Percentiles rank a stretch among this genome's conserved stretches.
Conservation (phyloP, 2,113 vertebrate genomes). For the Drymodes brunneopygia region DNA sequence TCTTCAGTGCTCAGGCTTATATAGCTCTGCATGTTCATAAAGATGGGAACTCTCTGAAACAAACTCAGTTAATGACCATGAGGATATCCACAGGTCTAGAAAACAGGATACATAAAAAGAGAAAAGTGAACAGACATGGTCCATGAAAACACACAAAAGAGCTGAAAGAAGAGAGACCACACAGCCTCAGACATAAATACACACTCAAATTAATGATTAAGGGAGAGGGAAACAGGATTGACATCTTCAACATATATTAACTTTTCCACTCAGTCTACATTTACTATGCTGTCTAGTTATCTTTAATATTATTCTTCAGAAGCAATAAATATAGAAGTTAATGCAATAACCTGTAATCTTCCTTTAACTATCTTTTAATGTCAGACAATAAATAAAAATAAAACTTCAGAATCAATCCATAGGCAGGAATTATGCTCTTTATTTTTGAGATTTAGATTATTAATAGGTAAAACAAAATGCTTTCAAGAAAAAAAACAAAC, state of each 20-base stretch:
- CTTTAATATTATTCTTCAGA: background rate
- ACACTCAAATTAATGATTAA: background rate
- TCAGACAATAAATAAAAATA: background rate
- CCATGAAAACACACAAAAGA: background rate
- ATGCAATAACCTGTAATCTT: slow-evolving; percentile 16
- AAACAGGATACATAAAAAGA: background rate
- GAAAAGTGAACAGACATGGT: fast-evolving
- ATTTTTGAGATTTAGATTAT: background rate
- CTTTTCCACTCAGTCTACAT: background rate
- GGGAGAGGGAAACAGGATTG: background rate
- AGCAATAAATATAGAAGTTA: background rate
- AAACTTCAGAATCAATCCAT: background rate
- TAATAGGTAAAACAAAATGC: background rate
- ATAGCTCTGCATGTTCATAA: background rate
- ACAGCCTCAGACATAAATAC: background rate
- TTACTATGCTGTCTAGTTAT: background rate
- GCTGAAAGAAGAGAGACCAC: background rate
- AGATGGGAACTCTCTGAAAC: background rate
- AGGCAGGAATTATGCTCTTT: background rate
- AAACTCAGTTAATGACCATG: background rate
- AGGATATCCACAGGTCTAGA: background rate
- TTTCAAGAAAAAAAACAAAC: background rate
- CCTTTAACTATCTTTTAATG: slow-evolving; percentile 6
- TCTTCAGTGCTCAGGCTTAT: background rate
- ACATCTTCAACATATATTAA: background rate